Evolutionary conservation across 2,113 vertebrate genomes (phyloP).

Genomic region (Urocynchramus pylzowi): DNA sequence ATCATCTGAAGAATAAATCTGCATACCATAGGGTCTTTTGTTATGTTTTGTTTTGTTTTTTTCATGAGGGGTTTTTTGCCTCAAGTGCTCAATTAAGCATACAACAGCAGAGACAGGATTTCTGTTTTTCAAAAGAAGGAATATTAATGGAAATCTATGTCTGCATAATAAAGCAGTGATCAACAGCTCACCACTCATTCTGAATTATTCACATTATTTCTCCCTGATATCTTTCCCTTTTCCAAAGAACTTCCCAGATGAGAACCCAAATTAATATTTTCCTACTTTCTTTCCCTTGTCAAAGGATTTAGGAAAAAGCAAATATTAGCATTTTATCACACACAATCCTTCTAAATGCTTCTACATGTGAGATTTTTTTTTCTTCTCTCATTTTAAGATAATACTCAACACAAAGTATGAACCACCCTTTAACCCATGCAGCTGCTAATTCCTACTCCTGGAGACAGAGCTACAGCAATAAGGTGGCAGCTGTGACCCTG

Average conservation of each 20-base stretch:
- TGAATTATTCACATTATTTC: neutral
- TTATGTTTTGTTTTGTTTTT: neutral
- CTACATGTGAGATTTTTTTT: neutral
- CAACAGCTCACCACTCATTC: neutral
- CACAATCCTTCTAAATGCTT: neutral
- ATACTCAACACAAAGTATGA: neutral
- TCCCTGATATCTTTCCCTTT: neutral
- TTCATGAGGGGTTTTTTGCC: neutral
- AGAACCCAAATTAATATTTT: neutral
- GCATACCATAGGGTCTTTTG: neutral
- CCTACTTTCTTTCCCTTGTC: neutral
- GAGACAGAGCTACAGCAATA: neutral
- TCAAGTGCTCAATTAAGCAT: constrained; percentile 7
- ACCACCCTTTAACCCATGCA: neutral
- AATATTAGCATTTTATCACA: neutral
- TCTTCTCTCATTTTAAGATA: neutral
- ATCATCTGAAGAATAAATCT: neutral
- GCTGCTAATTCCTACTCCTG: neutral
- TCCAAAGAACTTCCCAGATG: neutral
- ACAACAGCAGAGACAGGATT: constrained; percentile 10
- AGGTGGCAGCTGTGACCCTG: neutral
- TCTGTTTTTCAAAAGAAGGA: neutral
- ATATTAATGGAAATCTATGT: constrained; percentile 3
- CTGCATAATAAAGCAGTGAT: neutral
- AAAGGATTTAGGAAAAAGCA: neutral